phyloP scores from a whole-genome alignment of 2,113 vertebrate genomes.

The Myotis yumanensis region DNA sequence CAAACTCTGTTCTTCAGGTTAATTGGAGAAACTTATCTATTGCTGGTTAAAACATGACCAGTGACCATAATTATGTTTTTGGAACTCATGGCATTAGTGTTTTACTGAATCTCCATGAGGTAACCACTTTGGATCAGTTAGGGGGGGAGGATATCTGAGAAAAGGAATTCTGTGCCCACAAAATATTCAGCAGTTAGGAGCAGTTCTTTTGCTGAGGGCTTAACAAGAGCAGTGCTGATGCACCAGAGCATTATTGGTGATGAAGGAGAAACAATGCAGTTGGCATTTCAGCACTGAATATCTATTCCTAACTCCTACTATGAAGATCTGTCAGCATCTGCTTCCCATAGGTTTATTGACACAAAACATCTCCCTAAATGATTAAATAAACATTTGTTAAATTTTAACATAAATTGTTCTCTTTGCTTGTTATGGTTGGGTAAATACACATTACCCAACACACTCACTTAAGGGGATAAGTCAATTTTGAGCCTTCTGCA shows the following conservation, averaged over 20 bases:
- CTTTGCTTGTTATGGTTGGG: not conserved
- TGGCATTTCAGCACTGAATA: not conserved
- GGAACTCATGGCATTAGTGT: not conserved
- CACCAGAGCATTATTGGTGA: not conserved
- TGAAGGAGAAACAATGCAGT: not conserved
- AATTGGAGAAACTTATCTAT: slow-evolving; percentile 8
- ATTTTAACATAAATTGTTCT: not conserved
- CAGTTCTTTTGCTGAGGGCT: not conserved
- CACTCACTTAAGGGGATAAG: not conserved
- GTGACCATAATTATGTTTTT: not conserved
- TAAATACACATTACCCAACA: not conserved
- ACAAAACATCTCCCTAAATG: not conserved
- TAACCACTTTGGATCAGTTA: not conserved
- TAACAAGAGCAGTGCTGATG: not conserved
- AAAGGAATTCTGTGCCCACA: not conserved
- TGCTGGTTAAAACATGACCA: slow-evolving; percentile 19
- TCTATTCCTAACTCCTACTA: not conserved
- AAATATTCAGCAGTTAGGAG: not conserved
- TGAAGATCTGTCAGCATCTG: not conserved
- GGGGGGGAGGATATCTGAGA: not conserved
- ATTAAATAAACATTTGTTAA: not conserved
- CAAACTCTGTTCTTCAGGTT: not conserved
- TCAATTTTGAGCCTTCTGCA: not conserved
- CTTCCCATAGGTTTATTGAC: not conserved
- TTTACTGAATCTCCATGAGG: not conserved